These are phyloP conservation scores for Morone chrysops DNA, from an alignment of 2,113 vertebrate species.

Conservation along the genomic window DNA sequence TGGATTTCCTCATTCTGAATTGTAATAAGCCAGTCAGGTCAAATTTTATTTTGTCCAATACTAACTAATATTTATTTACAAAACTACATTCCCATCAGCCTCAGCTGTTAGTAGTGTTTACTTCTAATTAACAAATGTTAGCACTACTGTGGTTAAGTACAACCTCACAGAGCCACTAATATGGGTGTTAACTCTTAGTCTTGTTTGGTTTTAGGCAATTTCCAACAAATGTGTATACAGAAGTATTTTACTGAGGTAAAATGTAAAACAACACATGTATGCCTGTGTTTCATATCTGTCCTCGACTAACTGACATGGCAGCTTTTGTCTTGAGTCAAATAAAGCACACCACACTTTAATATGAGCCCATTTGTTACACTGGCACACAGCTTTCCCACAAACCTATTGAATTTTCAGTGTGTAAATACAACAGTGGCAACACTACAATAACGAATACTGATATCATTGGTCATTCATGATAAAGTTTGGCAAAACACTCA, in stretches of 20 bases:
- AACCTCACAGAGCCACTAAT: too few relatives aligned
- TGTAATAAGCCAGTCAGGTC: background rate
- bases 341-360: slow-evolving; percentile 48
- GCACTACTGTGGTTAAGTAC: too few relatives aligned
- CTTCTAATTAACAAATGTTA: too few relatives aligned
- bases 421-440: background rate
- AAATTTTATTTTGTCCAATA: background rate
- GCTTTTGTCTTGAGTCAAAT: slow-evolving; percentile 14
- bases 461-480: background rate
- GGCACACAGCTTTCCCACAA: background rate
- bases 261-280: background rate
- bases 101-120: background rate
- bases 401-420: slow-evolving; percentile 4
- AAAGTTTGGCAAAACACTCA: slow-evolving; percentile 1
- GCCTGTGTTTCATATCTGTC: background rate
- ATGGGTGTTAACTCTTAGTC: background rate
- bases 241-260: background rate
- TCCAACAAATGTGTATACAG: background rate
- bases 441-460: background rate
- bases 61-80: background rate
- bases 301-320: background rate
- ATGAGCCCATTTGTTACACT: background rate
- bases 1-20: background rate
- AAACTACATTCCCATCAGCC: background rate
- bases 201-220: background rate